Evolutionary conservation across 92 coral and sea anemone species (phyloP), one percentile per base, ranked within the genome.

Genomic region (Scolanthus callimorphus): DNA sequence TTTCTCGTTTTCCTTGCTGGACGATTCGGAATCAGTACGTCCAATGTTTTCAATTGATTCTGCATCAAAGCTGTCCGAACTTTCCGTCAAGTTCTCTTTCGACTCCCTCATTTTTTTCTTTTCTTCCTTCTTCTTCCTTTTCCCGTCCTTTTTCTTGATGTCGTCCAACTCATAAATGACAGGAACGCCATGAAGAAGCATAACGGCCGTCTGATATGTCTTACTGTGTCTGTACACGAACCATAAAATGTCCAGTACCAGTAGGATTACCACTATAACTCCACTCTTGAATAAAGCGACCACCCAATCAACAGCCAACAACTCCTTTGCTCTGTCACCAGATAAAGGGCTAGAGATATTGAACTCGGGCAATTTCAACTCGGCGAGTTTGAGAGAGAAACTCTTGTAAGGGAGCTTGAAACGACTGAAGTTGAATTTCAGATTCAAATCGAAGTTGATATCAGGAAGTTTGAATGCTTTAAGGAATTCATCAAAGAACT

Each of bases 291-390:
- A 55, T 39, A 80, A 17, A 51, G 65, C 31, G 23, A 76, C 74
- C 6, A 85, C 51, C 92, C 92, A 85, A 15, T 85, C 94, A 31
- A 85, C 58, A 23, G 72, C 88, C 4, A 85, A 60, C 23, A 85
- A 81, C 13, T 85, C 84, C 45, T 76, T 25, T 20, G 63, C 77
- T 11, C 74, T 63, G 17, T 65, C 75, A 3, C 49, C 57, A 17
- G 57, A 62, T 0, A 63, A 45, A 4, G 83, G 77, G n/a, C 77
- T 82, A 4, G 88, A 76, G 27, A 75, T 51, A 38, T 80, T 80
- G 17, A 80, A 27, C 22, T 63, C 31, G 24, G 88, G 88, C 4
- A 62, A 17, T 11, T 61, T 26, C n/a, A 68, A 25, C 43, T 68
- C 75, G 3, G 29, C 41, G 24, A 68, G 45, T 3, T 68, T 68